These are phyloP conservation scores for Conistra vaccinii DNA, from an alignment of 2,888 invertebrate species.

Conservation along the genomic window DNA sequence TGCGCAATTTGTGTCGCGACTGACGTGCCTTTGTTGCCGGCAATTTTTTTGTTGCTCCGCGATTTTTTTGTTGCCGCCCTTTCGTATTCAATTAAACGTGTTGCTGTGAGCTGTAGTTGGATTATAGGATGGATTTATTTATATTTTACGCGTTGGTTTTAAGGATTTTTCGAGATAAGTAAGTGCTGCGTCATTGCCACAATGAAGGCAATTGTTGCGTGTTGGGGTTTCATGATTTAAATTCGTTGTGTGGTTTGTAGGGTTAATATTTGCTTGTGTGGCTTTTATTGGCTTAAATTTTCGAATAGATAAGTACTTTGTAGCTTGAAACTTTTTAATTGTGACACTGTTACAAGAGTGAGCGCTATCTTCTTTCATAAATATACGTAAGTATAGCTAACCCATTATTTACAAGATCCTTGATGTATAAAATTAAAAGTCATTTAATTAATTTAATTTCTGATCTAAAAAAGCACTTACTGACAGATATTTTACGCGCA, in stretches of 20 bases:
- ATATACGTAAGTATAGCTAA: too few relatives aligned
- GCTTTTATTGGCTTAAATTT: not conserved
- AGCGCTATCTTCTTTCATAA: too few relatives aligned
- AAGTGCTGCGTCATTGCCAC: conserved; percentile 5
- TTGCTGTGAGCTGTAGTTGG: conserved; percentile 38
- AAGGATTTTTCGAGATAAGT: conserved; percentile 28
- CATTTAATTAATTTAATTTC: too few relatives aligned
- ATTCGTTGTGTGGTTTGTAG: not conserved
- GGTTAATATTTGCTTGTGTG: conserved; percentile 5
- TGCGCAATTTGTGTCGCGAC: conserved; percentile 86
- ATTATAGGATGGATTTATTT: conserved; percentile 66
- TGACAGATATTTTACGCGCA: too few relatives aligned
- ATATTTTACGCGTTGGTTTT: conserved; percentile 43
- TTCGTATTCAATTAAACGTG: conserved; percentile 65
- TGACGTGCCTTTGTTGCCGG: conserved; percentile 65
- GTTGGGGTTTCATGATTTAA: not conserved
- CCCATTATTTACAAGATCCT: too few relatives aligned
- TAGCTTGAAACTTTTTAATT: not conserved
- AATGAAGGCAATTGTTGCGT: not conserved
- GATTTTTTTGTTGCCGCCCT: conserved; percentile 54
- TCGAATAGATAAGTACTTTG: not conserved
- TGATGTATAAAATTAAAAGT: too few relatives aligned
- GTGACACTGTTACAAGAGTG: too few relatives aligned
- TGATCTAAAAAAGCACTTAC: too few relatives aligned
- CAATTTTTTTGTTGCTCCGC: conserved; percentile 63